Percentiles rank a stretch among this genome's conserved stretches.
These are phyloP conservation scores for Notodonta dromedarius DNA, from an alignment of 2,888 invertebrate genomes.

Conservation along the genomic window DNA sequence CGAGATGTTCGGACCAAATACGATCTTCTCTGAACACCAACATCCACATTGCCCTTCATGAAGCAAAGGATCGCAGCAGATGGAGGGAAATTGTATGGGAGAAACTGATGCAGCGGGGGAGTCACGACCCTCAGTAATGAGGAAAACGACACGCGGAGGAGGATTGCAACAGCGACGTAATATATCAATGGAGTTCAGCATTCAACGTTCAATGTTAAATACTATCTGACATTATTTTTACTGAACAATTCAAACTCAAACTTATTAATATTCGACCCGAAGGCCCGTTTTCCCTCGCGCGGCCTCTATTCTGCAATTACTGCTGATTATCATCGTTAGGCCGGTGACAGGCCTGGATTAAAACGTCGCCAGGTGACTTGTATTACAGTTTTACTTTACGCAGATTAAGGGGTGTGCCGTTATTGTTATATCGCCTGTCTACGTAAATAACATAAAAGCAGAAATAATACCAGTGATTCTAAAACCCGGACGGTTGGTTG, in stretches of 20 bases:
- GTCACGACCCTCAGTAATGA: no score
- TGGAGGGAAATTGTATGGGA: no score
- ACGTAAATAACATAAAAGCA: neutral
- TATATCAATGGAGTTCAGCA: neutral
- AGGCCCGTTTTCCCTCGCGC: constrained; percentile 10
- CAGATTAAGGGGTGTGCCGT: constrained; percentile 11
- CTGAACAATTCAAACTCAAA: neutral
- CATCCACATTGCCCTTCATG: no score
- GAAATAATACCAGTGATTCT: no score
- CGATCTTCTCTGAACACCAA: no score
- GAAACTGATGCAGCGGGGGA: no score
- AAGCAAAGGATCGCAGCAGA: no score
- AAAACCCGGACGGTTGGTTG: no score
- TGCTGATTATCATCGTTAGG: constrained; percentile 28
- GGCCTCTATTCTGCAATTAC: neutral
- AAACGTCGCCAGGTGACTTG: constrained; percentile 36
- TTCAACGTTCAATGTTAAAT: neutral
- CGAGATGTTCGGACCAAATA: no score
- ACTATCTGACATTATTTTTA: neutral
- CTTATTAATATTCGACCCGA: constrained; percentile 35
- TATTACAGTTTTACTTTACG: constrained; percentile 30
- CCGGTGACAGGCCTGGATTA: constrained; percentile 23
- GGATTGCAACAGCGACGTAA: no score
- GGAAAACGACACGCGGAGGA: no score
- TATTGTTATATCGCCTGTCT: neutral